These are phyloP conservation scores for Crepidodera aurea DNA, from an alignment of 2,888 invertebrate species.

Conservation along the genomic window DNA sequence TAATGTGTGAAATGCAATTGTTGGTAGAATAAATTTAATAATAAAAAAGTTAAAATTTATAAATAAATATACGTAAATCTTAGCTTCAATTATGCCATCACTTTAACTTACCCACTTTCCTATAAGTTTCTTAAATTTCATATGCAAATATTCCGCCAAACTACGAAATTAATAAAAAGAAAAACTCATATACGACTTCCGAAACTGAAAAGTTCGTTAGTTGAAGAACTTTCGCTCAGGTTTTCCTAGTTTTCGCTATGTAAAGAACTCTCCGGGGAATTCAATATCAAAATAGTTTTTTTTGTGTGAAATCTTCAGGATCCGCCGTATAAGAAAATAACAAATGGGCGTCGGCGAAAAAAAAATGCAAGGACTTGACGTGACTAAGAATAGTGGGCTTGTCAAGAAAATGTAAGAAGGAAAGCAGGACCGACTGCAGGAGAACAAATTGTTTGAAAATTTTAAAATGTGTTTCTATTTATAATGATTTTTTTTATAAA, in stretches of 20 bases:
- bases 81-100: too few relatives aligned
- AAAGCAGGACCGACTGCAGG: background rate
- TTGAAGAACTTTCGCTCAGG: background rate
- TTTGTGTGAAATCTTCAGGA: background rate
- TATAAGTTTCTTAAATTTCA: too few relatives aligned
- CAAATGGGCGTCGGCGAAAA: background rate
- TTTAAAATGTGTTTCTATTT: background rate
- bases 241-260: background rate
- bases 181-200: background rate
- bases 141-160: too few relatives aligned
- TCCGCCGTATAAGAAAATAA: background rate
- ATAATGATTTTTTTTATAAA: too few relatives aligned
- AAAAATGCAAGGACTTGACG: constrained; percentile 1
- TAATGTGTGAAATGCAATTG: too few relatives aligned
- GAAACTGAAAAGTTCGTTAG: background rate
- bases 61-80: too few relatives aligned
- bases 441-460: too few relatives aligned
- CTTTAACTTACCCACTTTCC: too few relatives aligned
- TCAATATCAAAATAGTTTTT: background rate
- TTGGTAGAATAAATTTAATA: too few relatives aligned
- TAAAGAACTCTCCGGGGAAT: background rate
- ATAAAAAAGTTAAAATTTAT: too few relatives aligned
- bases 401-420: background rate
- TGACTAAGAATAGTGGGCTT: background rate
- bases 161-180: too few relatives aligned